Conservation (phyloP, 2,888 invertebrate genomes). For the Mimumesa dahlbomi region DNA sequence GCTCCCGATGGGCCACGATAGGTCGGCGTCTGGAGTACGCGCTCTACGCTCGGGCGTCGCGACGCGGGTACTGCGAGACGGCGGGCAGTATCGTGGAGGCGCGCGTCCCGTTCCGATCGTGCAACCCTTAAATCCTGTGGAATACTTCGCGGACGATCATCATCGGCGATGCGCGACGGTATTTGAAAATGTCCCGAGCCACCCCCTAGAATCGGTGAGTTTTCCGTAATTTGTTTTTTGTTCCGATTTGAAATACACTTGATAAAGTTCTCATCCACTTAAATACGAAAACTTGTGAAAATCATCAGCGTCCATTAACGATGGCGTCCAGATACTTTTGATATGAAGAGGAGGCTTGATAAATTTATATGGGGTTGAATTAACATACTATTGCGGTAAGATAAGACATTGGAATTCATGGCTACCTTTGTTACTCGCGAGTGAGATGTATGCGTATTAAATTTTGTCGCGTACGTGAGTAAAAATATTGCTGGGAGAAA, state of each 20-base stretch:
- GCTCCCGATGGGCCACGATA: conserved; percentile 58
- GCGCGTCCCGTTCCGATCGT: conserved; percentile 70
- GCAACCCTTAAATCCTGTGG: conserved; percentile 37
- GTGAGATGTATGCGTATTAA: too few relatives aligned
- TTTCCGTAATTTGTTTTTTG: too few relatives aligned
- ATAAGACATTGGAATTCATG: too few relatives aligned
- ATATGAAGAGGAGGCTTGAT: too few relatives aligned
- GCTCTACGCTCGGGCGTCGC: conserved; percentile 68
- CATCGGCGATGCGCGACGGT: neutral
- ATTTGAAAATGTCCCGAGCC: neutral
- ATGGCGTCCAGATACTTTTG: neutral
- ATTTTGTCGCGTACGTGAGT: too few relatives aligned
- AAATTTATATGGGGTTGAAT: too few relatives aligned
- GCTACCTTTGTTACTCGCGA: too few relatives aligned
- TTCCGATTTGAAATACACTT: neutral
- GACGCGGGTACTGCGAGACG: conserved; percentile 60
- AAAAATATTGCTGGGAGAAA: too few relatives aligned
- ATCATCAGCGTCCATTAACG: neutral
- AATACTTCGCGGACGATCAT: neutral
- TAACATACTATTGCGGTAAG: too few relatives aligned
- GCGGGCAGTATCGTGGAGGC: conserved; percentile 70
- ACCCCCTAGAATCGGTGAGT: conserved; percentile 26
- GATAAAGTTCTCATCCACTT: too few relatives aligned
- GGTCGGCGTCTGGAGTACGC: conserved; percentile 72
- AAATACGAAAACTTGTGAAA: neutral